These are phyloP conservation scores for Prorops nasuta DNA, from an alignment of 1,140 invertebrate genomes.

Conservation along the genomic window DNA sequence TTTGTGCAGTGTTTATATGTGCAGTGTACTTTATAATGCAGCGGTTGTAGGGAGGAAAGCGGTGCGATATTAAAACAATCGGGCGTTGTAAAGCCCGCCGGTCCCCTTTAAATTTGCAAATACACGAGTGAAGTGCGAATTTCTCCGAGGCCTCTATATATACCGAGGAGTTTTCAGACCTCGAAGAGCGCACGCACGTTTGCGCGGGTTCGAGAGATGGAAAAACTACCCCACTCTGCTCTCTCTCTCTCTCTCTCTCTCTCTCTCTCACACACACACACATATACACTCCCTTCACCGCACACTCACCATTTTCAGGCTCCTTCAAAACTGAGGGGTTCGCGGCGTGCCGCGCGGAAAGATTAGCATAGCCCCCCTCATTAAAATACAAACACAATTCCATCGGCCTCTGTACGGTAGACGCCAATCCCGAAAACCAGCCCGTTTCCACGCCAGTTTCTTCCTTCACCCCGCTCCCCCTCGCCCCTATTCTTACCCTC, in stretches of 20 bases:
- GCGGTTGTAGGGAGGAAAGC: neutral
- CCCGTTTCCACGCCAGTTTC: conserved; percentile 22
- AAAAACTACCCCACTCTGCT: conserved; percentile 19
- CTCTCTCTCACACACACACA: neutral
- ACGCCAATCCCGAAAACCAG: conserved; percentile 40
- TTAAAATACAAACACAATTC: conserved; percentile 52
- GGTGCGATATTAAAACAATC: conserved; percentile 40
- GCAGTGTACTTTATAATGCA: no score
- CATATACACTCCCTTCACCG: no score
- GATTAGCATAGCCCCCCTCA: conserved; percentile 52
- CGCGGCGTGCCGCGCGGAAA: conserved; percentile 35
- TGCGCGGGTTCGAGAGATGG: no score
- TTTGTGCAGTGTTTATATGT: no score
- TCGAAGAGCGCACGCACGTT: no score
- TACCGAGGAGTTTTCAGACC: no score
- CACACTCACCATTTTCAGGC: no score
- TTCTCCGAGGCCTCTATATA: conserved; percentile 32
- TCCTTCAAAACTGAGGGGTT: no score
- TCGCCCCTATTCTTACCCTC: neutral
- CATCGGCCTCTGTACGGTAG: conserved; percentile 23
- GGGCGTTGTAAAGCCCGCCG: conserved; percentile 23
- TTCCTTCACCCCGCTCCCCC: conserved; percentile 22
- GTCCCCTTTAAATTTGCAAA: conserved; percentile 33
- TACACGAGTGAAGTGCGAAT: conserved; percentile 34
- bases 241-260: neutral